Evolutionary conservation across 2,113 vertebrate genomes (phyloP), one percentile per base, ranked within the genome.

Genomic region (Meriones unguiculatus): DNA sequence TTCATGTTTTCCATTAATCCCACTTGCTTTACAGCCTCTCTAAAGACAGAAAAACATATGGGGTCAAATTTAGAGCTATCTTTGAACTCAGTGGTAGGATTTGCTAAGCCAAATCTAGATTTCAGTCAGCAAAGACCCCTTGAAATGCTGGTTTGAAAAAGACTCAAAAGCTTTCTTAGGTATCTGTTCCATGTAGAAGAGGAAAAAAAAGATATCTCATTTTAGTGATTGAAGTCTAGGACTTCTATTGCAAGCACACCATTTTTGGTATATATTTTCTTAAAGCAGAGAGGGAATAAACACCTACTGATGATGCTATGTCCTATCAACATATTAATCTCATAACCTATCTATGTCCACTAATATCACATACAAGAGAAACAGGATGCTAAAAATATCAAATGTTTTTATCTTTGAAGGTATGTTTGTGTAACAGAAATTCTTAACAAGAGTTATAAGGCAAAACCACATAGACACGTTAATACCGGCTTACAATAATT

Each of bases 1-100:
- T 87, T 96, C 90, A 90, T 92, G 52, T 97, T 97, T 81, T 15
- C 87, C 14, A 95, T 96, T 95, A 97, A 97, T 97, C 95, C 96
- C 54, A 90, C 87, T 69, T 65, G 30, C 84, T 95, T 84, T 94
- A 85, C 52, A 93, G 14, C 52, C n/a, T 93, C 84, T 93, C 69
- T 94, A 94, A 95, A 95, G 91, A 72, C 5, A 95, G 57, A n/a
- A 96, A 93, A 96, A 95, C 78, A 87, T 94, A 81, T 3, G 82
- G 81, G 87, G 65, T 97, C 95, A 97, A 88, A 95, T 89, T 97
- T 86, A 95, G 85, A 93, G 35, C 25, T 95, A 11, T 96, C 90
- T 96, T 97, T 95, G 86, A 97, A 93, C 70, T 94, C 70, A 90
- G 78, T 93, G 52, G 87, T 93, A 96, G 84, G 95, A 88, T 64